Evolutionary conservation across 2,113 vertebrate species (phyloP).

Genomic region (Cryptomyrus ogoouensis): DNA sequence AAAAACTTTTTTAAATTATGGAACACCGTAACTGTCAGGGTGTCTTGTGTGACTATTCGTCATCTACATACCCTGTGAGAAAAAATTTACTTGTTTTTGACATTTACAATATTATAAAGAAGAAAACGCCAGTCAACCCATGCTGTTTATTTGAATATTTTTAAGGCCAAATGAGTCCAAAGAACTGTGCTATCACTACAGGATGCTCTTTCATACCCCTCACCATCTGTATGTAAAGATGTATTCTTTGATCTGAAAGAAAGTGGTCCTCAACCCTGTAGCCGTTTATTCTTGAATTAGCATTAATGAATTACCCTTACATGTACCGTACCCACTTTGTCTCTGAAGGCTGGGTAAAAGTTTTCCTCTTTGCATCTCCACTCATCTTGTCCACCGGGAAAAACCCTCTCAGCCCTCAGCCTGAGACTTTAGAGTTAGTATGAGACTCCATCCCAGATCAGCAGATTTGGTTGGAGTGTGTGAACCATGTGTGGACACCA

Average conservation of each 20-base stretch:
- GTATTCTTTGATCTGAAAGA: neutral
- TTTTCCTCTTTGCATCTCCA: too few relatives aligned
- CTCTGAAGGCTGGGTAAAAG: too few relatives aligned
- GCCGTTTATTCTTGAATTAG: neutral
- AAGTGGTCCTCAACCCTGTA: neutral
- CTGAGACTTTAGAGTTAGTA: too few relatives aligned
- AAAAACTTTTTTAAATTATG: conserved; percentile 7
- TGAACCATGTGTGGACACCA: neutral
- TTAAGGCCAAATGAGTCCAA: neutral
- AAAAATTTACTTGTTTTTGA: neutral
- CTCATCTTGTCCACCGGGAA: too few relatives aligned
- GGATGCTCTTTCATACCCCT: neutral
- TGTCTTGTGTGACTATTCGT: neutral
- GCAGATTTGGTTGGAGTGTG: too few relatives aligned
- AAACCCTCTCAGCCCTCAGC: too few relatives aligned
- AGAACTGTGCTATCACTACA: neutral
- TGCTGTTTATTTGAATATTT: neutral
- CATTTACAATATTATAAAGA: neutral
- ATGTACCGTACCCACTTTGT: neutral
- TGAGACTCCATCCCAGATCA: too few relatives aligned
- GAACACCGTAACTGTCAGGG: conserved; percentile 29
- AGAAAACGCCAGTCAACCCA: neutral
- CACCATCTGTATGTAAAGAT: neutral
- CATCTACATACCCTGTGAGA: neutral
- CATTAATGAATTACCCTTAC: neutral